Base-by-base conservation (phyloP, 1,140 invertebrate genomes). In the Drosophila cardini region DNA sequence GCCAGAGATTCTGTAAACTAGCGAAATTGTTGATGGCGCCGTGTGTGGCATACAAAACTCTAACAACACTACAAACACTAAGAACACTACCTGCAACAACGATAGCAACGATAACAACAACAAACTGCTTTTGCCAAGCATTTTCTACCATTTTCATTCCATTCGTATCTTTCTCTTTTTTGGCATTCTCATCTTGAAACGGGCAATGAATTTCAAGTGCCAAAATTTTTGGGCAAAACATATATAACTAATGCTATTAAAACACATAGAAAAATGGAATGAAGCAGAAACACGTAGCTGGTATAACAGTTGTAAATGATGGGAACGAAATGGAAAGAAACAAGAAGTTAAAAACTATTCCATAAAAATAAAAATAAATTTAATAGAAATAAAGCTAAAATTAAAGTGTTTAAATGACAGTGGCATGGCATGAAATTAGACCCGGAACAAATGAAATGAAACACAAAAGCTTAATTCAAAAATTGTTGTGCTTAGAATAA, bases 151-250 rank as follows among this genome's bases (percentile, higher is more conserved):
- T 21, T n/a, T 10, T 18, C 8, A 7, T n/a, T 0, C 4, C 13
- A 7, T 5, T 71, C n/a, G n/a, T 7, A 16, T 13, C 36, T 32
- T 13, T 13, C 13, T 16, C 15, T 40, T 50, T 76, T n/a, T 53
- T 55, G 53, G 36, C 16, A 64, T 52, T 64, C 42, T 63, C 36
- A 40, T 53, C 26, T 43, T 42, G 61, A 50, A 26, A 72, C 76
- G 72, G 61, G 52, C 81, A 80, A 79, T 84, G 80, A 72, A 84
- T 84, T 84, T 80, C 65, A 80, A 80, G 63, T 84, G 76, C 71
- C 72, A 62, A 61, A 73, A 53, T 38, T 40, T 26, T 53, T 26
- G 13, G 16, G 38, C 36, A 11, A 6, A 53, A 15, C 42, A 13
- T 16, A 36, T 16, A 36, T 16, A 53, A 30, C 48, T 61, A 61